Evolutionary conservation across 2,888 invertebrate species (phyloP).

Genomic region (Criorhina ranunculi): DNA sequence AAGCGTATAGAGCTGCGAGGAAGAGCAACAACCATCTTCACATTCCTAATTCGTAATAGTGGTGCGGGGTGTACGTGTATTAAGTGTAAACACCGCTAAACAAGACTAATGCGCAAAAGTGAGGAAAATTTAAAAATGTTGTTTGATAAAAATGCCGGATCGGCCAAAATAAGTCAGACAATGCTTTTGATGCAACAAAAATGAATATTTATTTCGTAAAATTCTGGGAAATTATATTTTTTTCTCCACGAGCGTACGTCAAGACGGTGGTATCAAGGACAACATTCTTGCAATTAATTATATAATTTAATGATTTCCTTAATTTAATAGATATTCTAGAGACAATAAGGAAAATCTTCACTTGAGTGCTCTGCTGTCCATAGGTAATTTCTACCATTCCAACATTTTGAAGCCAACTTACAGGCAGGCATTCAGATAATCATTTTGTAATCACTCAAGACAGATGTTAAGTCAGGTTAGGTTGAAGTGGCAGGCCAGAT

Average conservation of each 20-base stretch:
- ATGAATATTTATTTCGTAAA: neutral
- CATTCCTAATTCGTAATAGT: constrained; percentile 1
- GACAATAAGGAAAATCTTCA: too few species aligned
- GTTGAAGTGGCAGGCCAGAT: too few species aligned
- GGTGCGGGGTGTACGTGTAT: neutral
- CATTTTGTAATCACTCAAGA: too few species aligned
- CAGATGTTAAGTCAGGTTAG: too few species aligned
- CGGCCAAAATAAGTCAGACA: neutral
- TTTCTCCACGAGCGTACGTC: neutral
- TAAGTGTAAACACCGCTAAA: neutral
- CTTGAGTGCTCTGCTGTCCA: too few species aligned
- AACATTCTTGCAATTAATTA: constrained; percentile 6
- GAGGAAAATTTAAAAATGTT: constrained; percentile 31
- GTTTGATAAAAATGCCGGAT: neutral
- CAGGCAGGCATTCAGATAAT: too few species aligned
- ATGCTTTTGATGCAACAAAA: neutral
- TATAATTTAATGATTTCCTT: neutral
- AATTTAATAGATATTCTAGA: neutral
- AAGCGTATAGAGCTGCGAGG: neutral
- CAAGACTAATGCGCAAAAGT: constrained; percentile 49
- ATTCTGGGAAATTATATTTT: neutral
- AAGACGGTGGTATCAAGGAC: constrained; percentile 10
- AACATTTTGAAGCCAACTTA: too few species aligned
- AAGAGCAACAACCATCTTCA: constrained; percentile 10
- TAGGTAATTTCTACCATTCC: too few species aligned